Base-by-base conservation (phyloP, 1,140 invertebrate species). In the Pristionchus pacificus region DNA sequence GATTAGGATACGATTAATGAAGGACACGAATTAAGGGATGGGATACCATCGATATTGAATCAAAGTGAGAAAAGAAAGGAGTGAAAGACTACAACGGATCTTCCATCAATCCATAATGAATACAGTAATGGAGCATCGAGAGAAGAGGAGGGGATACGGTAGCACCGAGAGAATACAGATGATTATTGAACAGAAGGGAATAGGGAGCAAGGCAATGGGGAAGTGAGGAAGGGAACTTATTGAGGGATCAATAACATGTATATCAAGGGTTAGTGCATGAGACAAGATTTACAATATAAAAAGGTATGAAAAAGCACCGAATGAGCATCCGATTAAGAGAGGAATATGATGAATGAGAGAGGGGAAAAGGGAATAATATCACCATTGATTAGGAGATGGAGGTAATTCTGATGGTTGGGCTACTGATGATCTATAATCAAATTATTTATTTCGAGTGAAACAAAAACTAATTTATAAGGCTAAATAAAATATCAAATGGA, bases 311-410 rank as follows among this genome's bases (percentile, higher is more conserved):
- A 15, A 57, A 55, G 29, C 60, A 67, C 28, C 65, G 64, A 49
- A 71, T 28, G 63, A 71, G 27, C 33, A 24, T 49, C 10, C 30
- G n/a, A 25, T 19, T 57, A 68, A 28, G 61, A 31, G 58, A 65
- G 31, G 24, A 31, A 55, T 32, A 33, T 29, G 58, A 32, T 30
- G 6, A 13, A 2, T 62, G 19, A 38, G 62, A 27, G 69, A 70
- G 24, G 31, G 69, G 33, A 27, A 24, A 33, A 24, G 57, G 62
- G 31, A 55, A 31, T 62, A 24, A 30, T 82, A 94, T 88, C 97
- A 92, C 95, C 94, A 97, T 84, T 95, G 91, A 86, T 97, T 93
- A 71, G 94, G 94, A 79, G 93, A 96, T 29, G 94, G 94, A 79
- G 94, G 95, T 84, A 97, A 87, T 88, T 97, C 94, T 68, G 92